Percentiles rank a stretch among this genome's conserved stretches.
These are phyloP conservation scores for Xylota sylvarum DNA, from an alignment of 2,888 invertebrate species.

Conservation along the genomic window DNA sequence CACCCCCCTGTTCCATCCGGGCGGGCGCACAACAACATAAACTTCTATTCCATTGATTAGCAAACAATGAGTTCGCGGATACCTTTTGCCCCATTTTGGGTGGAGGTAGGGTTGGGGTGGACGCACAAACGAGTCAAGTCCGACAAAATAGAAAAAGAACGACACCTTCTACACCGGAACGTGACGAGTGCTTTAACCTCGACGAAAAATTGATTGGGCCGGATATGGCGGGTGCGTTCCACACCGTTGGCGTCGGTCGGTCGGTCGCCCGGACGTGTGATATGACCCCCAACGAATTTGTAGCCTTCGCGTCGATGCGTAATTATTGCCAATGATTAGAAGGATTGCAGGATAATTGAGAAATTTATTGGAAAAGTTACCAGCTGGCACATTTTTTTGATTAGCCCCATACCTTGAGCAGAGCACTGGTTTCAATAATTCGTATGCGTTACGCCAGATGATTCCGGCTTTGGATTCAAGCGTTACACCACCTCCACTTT, in stretches of 20 bases:
- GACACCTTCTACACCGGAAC: constrained; percentile 65
- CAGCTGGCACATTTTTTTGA: constrained; percentile 58
- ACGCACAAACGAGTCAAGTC: background rate
- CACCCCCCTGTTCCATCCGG: constrained; percentile 11
- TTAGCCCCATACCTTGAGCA: constrained; percentile 14
- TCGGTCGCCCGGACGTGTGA: constrained; percentile 34
- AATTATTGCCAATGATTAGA: constrained; percentile 74
- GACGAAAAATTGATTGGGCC: constrained; percentile 66
- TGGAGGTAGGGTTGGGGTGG: too few species aligned
- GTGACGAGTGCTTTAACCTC: constrained; percentile 59
- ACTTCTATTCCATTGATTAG: constrained; percentile 72
- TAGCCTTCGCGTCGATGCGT: constrained; percentile 50
- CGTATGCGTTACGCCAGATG: constrained; percentile 43
- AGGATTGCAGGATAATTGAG: constrained; percentile 73
- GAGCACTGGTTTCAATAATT: constrained; percentile 25
- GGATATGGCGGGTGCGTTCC: constrained; percentile 40
- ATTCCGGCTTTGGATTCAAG: background rate
- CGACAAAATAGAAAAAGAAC: constrained; percentile 15
- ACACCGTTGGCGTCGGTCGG: background rate
- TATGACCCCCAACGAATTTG: constrained; percentile 28
- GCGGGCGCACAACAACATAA: constrained; percentile 31
- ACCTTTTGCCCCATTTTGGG: constrained; percentile 38
- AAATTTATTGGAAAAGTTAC: constrained; percentile 75
- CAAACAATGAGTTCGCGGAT: constrained; percentile 75
- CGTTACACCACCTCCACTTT: background rate